Evolutionary conservation across 1,140 invertebrate genomes (phyloP), one percentile per base, ranked within the genome.

Genomic region (Drosophila melanogaster): DNA sequence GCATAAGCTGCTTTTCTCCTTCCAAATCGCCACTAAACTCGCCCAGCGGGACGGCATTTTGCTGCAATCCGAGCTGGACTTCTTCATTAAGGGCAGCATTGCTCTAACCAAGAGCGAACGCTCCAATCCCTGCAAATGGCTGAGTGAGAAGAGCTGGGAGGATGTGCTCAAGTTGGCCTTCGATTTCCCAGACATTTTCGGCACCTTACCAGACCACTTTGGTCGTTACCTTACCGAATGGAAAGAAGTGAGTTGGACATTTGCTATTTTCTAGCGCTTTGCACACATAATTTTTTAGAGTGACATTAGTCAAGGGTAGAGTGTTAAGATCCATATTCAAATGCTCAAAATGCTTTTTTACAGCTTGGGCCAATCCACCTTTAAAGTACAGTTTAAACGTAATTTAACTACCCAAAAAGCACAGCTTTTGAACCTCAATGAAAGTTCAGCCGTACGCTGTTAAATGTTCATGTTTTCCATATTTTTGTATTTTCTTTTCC

Each of bases 1-100:
- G 51, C 97, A 98, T 92, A 98, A 98, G 90, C 91, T 98, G 35
- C 92, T 98, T 12, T 98, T 96, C 91, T 98, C 97, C 0, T 97
- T 98, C 92, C 96, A 97, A 95, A 97, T 98, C 90, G 95, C 96
- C 49, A 94, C 95, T 3, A 97, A 96, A 90, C 92, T 98, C 57
- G 94, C 98, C 83, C 94, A 96, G 81, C 95, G 95, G 81, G 92
- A 94, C 22, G 93, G 92, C 0, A 77, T 93, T 11, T 90, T 98
- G 1, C 93, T 83, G 2, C 96, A 97, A 79, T 83, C 93, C 3
- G 95, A 98, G 85, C 84, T 98, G n/a, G 96, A 98, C 77, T 98
- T 98, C 93, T 98, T 98, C 83, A 96, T 98, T 54, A 98, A 97
- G 91, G 97, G 97, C 22, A 96, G 95, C 76, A 94, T 97, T 1